Conservation (phyloP, 2,113 vertebrate species). For the Thunnus maccoyii region DNA sequence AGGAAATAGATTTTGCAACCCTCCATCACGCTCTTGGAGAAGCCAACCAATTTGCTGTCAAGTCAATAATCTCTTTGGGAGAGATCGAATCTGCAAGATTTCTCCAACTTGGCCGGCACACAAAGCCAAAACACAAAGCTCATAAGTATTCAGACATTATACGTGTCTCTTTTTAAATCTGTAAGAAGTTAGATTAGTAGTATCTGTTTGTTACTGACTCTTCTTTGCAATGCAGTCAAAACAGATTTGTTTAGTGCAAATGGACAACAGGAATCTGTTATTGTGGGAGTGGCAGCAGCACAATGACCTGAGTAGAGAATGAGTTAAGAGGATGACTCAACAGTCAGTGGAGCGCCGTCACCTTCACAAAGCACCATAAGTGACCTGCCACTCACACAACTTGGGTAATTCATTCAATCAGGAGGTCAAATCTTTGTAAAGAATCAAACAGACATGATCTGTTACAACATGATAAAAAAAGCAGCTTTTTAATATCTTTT, state of each 20-base stretch:
- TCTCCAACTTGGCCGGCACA: conserved; percentile 19
- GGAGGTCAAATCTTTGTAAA: conserved; percentile 3
- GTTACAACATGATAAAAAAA: background rate
- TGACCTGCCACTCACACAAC: conserved; percentile 60
- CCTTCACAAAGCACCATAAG: conserved; percentile 58
- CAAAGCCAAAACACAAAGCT: background rate
- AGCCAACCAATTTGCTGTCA: conserved; percentile 55
- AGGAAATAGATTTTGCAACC: conserved; percentile 62
- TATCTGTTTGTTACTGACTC: conserved; percentile 27
- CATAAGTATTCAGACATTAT: conserved; percentile 1
- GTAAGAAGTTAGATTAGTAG: conserved; percentile 7
- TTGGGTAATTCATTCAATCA: conserved; percentile 26
- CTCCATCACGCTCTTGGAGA: conserved; percentile 54
- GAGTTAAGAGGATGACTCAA: conserved; percentile 30
- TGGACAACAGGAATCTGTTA: conserved; percentile 30
- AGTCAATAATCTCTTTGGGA: conserved; percentile 63
- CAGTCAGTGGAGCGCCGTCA: conserved; percentile 40
- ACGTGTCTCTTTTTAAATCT: conserved; percentile 6
- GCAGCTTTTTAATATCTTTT: background rate
- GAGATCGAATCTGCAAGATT: conserved; percentile 45
- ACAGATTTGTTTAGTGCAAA: conserved; percentile 49
- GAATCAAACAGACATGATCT: background rate
- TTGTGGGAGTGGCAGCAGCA: conserved; percentile 45
- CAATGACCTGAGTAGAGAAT: conserved; percentile 49
- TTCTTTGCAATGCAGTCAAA: conserved; percentile 9